Base-by-base conservation (phyloP, 2,888 invertebrate genomes). In the Oegoconia quadripuncta region DNA sequence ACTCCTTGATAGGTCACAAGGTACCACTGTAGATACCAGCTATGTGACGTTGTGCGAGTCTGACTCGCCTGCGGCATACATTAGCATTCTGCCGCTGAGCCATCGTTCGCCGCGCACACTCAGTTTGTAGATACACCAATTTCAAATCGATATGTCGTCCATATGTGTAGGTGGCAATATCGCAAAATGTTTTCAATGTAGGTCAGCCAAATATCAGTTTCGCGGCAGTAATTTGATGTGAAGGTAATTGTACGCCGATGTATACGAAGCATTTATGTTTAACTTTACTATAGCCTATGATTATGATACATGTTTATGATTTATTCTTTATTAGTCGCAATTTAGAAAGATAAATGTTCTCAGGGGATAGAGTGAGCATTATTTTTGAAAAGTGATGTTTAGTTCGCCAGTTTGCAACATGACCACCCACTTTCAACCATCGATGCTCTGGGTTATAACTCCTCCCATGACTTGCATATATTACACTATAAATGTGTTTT, bases 291-390 rank as follows among this genome's bases (percentile, higher is more conserved):
- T 51, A 75, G 49, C 63, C 74, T 70, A 59, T 78, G 68, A 78
- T 79, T 79, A 80, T 60, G 59, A 55, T 69, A 65, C 61, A 59
- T 56, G 55, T 61, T 61, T 53, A 67, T 73, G 72, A 78, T 75
- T 75, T 75, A 77, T 77, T 70, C 69, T 69, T 73, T 74, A 77
- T 74, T 72, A 74, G 63, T 59, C 62, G 61, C 69, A 72, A 71
- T 76, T 74, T 73, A 64, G 59, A 60, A 69, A 72, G 67, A 74
- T 73, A 66, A 68, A 70, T 69, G 65, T 59, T 67, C 60, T 57
- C 50, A 49, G 51, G 54, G 44, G 52, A 41, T 48, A 9, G 9
- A 9, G 22, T 7, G 22, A 22, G 7, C 22, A 9, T 22, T 22
- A 22, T 22, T 22, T 18, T 22, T 22, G 22, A 9, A 9, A 22